Evolutionary conservation across 2,888 invertebrate genomes (phyloP), one percentile per base, ranked within the genome.

Genomic region (Bellardia bayeri): DNA sequence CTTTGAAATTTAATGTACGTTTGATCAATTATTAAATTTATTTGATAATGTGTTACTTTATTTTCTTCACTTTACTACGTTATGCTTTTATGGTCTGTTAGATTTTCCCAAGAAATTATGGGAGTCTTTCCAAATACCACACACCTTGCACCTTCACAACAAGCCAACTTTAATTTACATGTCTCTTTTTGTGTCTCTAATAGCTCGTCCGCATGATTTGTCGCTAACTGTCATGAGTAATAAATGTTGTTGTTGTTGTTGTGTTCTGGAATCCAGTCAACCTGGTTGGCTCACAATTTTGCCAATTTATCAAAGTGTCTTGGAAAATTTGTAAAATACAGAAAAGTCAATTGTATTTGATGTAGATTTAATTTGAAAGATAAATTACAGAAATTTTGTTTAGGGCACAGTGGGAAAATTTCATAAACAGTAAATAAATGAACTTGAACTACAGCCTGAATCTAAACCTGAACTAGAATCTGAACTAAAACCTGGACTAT

Each of bases 101-200:
- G 37, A 83, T 58, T 79, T 75, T 81, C 63, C 69, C 63, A 69
- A 81, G 85, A 81, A 81, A 69, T 61, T 69, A 68, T 81, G 42
- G 69, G 80, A 81, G 56, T 81, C 45, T n/a, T 80, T 45, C 37
- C 69, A 69, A 75, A 81, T 85, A 63, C 85, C 85, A 85, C 85
- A 79, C 85, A 30, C 80, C 81, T 23, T 13, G 69, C 42, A 64
- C 13, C 6, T n/a, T 54, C 68, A 45, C 13, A 49, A 58, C 23
- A 40, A 54, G 76, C 76, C 76, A 82, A 82, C 45, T 75, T 71
- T 64, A 80, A 80, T 85, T 84, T 84, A 68, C 61, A 75, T 85
- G 80, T 75, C 79, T 75, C 23, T 13, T 40, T 66, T 68, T 58
- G 49, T 74, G 72, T 75, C 33, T 66, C 33, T 76, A 78, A 45